Evolutionary conservation across 2,888 invertebrate genomes (phyloP), one percentile per base, ranked within the genome.

Genomic region (Philonicus albiceps): DNA sequence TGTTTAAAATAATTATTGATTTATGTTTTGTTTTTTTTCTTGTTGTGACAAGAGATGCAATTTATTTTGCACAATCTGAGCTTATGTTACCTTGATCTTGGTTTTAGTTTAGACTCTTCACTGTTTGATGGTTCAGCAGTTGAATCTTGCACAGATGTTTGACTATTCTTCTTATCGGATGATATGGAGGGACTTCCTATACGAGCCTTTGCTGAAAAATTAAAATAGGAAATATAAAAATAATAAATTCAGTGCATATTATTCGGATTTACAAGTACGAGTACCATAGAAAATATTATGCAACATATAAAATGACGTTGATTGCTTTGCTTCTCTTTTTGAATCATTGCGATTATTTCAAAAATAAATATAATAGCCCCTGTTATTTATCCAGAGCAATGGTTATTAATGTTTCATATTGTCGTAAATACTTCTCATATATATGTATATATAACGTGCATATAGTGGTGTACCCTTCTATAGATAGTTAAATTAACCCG

Each of bases 31-130:
- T 4, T 53, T 19, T 19, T 53, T 1, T n/a, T 53, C 8, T 43
- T 43, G 43, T 64, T 13, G 64, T 27, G 27, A 8, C 11, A 11
- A 13, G 40, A 0, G 3, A 3, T 43, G 40, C 40, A 43, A 43
- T 43, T 0, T 64, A 55, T 8, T 64, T 16, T 49, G 19, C n/a
- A 49, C 49, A 19, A n/a, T n/a, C 5, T 27, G 73, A 72, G 31
- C 11, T 27, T 13, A 19, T 55, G 76, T 89, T 89, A 92, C 92
- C 92, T 90, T 90, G 95, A 95, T 88, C 96, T 93, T 1, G 95
- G 95, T 89, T 95, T 95, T 88, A 94, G 91, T 90, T 93, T 93
- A 19, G 93, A 91, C 88, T 94, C 94, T 55, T 92, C 92, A 30
- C 91, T 89, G 37, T 87, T 88, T 13, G 90, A 89, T 87, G 91